Base-by-base conservation (phyloP, 2,797 vertebrate species). In the Myoxocephalus aenaeus region DNA sequence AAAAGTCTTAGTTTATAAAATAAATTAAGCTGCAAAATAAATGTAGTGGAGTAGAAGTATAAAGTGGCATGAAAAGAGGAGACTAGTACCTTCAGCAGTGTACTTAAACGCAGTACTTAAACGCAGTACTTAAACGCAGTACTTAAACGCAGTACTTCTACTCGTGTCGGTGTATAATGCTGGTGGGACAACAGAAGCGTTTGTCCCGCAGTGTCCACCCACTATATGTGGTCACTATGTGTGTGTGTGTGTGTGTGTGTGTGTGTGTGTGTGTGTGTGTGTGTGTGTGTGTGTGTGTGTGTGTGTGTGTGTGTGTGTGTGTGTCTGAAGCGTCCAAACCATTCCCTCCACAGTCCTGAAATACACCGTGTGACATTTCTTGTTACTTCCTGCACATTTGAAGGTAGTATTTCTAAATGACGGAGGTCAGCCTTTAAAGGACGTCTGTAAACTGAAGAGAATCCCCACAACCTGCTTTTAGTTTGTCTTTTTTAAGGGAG, bases 291-390 rank as follows among this genome's bases (percentile, higher is more conserved):
- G 53, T 3, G 53, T 56, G 53, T 61, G 20, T 20, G 54, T 66
- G 61, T 48, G 29, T 59, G 42, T 69, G 22, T 75, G 54, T 63
- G n/a, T 66, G 18, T 53, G 59, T 57, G 40, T 56, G 64, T 20
- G 5, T 29, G 40, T 22, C 13, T 1, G 15, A 34, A n/a, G 29
- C 53, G 61, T 72, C 61, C 22, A 83, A 84, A 72, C 64, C 64
- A 29, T 29, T 40, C 57, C 48, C 54, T 75, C 29, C 36, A 42
- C 25, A 46, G 46, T 74, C 81, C 81, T 63, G 66, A 84, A 89
- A 88, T 88, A 84, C 71, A 74, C 46, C n/a, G 8, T 11, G 38
- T 73, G 80, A 71, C 87, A 68, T 46, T 46, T 46, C 44, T 46
- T 18, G 44, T 46, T 46, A 46, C 15, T 46, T 46, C 44, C 15